phyloP scores from a whole-genome alignment of 2,113 vertebrate genomes.

The Ctenodactylus gundi region DNA sequence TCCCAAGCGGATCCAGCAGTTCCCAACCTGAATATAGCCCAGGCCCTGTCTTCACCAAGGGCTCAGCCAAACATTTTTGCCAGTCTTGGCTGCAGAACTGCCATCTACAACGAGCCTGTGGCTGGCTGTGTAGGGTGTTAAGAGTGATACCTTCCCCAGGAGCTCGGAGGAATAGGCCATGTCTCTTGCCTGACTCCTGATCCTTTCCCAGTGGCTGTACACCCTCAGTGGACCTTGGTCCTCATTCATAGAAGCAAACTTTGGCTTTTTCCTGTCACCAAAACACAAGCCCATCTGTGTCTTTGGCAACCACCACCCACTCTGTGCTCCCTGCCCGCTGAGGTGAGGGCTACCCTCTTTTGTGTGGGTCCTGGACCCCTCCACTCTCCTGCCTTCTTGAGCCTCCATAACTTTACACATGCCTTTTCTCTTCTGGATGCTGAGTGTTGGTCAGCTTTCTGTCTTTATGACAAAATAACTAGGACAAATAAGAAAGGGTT shows the following conservation, averaged over 20 bases:
- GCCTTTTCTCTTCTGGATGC: neutral
- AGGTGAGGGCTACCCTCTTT: neutral
- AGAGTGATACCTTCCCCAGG: neutral
- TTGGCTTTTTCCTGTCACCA: neutral
- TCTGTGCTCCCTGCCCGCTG: no score
- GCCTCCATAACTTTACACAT: neutral
- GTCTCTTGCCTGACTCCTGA: neutral
- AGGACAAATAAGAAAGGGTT: neutral
- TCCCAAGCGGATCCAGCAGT: neutral
- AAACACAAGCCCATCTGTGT: neutral
- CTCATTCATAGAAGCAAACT: neutral
- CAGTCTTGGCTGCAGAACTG: neutral
- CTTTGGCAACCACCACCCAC: neutral
- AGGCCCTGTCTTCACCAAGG: neutral
- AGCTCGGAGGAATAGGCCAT: fast-evolving
- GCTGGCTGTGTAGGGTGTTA: neutral
- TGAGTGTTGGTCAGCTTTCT: neutral
- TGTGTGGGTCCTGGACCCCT: neutral
- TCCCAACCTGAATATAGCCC: neutral
- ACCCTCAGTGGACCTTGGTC: neutral
- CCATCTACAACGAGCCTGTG: neutral
- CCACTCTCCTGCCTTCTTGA: neutral
- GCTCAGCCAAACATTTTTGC: neutral
- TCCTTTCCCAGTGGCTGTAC: neutral
- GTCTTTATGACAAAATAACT: neutral